phyloP scores from a whole-genome alignment of 2,888 invertebrate genomes.

The Cataglyphis rosenhaueri region DNA sequence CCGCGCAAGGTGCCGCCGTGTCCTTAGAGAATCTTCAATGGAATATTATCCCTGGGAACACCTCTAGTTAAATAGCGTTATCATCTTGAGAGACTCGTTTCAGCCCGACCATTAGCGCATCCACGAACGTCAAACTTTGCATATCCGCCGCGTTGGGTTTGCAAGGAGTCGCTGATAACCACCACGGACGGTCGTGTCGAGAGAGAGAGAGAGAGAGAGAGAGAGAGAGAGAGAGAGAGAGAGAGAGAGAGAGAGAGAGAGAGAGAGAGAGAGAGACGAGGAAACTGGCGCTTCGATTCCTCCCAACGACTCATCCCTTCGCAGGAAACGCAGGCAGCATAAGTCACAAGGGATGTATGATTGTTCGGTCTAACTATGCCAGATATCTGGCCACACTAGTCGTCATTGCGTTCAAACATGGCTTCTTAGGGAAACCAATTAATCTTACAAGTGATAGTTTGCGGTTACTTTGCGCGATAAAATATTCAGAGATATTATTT shows the following conservation, averaged over 20 bases:
- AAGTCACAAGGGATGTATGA: slow-evolving; percentile 33
- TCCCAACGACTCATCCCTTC: slow-evolving; percentile 18
- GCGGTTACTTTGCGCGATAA: not conserved
- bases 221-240: not conserved
- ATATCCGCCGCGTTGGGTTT: slow-evolving; percentile 63
- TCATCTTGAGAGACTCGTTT: slow-evolving; percentile 70
- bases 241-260: not conserved
- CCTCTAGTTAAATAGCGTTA: slow-evolving; percentile 64
- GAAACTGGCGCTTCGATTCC: slow-evolving; percentile 46
- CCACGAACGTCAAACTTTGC: slow-evolving; percentile 72
- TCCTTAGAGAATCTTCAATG: slow-evolving; percentile 68
- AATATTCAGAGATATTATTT: not conserved
- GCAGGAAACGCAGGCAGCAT: not conserved
- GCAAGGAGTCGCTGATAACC: slow-evolving; percentile 67
- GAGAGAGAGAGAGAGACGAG: slow-evolving; percentile 9
- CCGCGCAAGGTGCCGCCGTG: slow-evolving; percentile 57
- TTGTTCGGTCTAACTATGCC: slow-evolving; percentile 29
- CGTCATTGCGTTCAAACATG: slow-evolving; percentile 27
- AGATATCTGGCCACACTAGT: slow-evolving; percentile 5
- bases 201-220: slow-evolving; percentile 1
- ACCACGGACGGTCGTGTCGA: slow-evolving; percentile 21
- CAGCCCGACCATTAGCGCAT: slow-evolving; percentile 71
- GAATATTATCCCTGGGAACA: slow-evolving; percentile 68
- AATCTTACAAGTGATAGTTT: not conserved
- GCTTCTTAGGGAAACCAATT: slow-evolving; percentile 46